A percentile compares a stretch with the other conserved stretches of the same genome.
phyloP scores from a whole-genome alignment of 2,888 invertebrate species.

The Diarsia rubi region DNA sequence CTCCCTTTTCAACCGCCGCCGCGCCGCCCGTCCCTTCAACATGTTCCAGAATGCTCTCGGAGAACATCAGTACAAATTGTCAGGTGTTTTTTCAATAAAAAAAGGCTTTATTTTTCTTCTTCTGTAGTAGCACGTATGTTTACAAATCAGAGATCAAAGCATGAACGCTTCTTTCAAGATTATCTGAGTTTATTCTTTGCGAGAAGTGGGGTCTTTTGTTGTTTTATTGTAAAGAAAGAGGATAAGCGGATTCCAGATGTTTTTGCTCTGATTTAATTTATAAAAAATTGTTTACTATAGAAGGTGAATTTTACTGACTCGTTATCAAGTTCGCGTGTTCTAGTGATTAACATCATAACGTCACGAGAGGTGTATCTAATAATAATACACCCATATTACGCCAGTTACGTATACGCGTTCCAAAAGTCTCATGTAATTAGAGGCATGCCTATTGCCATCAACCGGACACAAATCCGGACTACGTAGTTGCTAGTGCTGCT shows the following conservation, averaged over 20 bases:
- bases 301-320: not conserved
- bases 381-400: no score
- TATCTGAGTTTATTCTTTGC: conserved; percentile 17
- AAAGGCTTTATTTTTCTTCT: conserved; percentile 15
- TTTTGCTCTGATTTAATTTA: not conserved
- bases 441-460: no score
- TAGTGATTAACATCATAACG: not conserved
- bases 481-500: no score
- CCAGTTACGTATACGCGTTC: no score
- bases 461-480: no score
- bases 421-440: no score
- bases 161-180: conserved; percentile 29
- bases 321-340: not conserved
- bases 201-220: conserved; percentile 16
- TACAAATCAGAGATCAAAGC: conserved; percentile 46
- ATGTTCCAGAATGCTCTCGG: conserved; percentile 16
- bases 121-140: conserved; percentile 8
- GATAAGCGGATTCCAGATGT: not conserved
- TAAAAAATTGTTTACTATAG: not conserved
- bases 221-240: not conserved
- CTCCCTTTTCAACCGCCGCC: conserved; percentile 14
- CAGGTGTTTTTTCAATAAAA: conserved; percentile 3
- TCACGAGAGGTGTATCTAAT: no score
- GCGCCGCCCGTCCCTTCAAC: not conserved
- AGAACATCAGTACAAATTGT: conserved; percentile 20